Evolutionary conservation across 2,888 invertebrate genomes (phyloP).

Genomic region (Drosophila picticornis): DNA sequence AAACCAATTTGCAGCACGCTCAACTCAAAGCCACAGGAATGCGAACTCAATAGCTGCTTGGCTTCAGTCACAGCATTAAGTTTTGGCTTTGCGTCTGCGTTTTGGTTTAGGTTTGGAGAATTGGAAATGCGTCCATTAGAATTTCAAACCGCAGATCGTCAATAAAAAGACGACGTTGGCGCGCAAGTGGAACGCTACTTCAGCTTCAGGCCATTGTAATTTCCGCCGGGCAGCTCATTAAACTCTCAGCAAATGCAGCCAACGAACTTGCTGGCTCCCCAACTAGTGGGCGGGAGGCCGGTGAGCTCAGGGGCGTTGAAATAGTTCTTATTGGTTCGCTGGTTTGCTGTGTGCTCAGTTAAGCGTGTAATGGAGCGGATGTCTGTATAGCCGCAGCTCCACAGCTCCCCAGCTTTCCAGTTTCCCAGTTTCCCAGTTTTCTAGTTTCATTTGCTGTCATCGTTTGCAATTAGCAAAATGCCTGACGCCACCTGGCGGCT

Average conservation of each 20-base stretch:
- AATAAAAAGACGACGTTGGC: slow-evolving; percentile 33
- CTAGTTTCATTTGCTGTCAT: slow-evolving; percentile 30
- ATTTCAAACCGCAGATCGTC: slow-evolving; percentile 68
- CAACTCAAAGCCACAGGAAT: slow-evolving; percentile 68
- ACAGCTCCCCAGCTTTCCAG: slow-evolving; percentile 3
- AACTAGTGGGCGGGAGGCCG: neutral
- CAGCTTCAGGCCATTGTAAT: slow-evolving; percentile 47
- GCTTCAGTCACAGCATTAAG: neutral
- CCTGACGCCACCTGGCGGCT: slow-evolving; percentile 36
- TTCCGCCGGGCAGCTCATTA: slow-evolving; percentile 69
- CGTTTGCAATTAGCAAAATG: slow-evolving; percentile 34
- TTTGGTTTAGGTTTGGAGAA: slow-evolving; percentile 24
- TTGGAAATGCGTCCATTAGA: slow-evolving; percentile 61
- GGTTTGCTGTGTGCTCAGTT: slow-evolving; percentile 67
- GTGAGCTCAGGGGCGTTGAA: slow-evolving; percentile 3
- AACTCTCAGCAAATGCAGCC: slow-evolving; percentile 54
- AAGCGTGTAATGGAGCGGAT: slow-evolving; percentile 79
- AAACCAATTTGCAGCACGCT: slow-evolving; percentile 68
- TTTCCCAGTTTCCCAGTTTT: neutral
- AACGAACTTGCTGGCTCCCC: slow-evolving; percentile 43
- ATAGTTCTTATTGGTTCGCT: slow-evolving; percentile 64
- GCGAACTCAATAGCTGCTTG: slow-evolving; percentile 21
- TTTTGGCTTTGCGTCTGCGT: slow-evolving; percentile 4
- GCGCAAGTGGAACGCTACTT: slow-evolving; percentile 38
- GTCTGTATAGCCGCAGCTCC: slow-evolving; percentile 45